phyloP scores from a whole-genome alignment of 1,140 invertebrate genomes.

The Dreissena polymorpha region DNA sequence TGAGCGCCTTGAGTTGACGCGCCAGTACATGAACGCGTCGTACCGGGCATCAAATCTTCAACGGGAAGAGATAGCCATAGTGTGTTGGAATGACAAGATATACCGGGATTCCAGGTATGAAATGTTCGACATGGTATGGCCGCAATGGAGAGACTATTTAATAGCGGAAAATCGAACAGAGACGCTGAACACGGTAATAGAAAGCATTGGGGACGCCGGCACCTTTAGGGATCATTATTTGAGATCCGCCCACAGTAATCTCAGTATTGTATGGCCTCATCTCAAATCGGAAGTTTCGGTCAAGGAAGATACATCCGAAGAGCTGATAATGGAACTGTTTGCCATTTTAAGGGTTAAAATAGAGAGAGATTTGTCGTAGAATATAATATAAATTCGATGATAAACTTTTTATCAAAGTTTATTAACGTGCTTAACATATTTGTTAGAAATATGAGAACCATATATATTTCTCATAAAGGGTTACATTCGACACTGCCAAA shows the following conservation, averaged over 20 bases:
- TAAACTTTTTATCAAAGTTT: no score
- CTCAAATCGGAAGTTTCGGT: not conserved
- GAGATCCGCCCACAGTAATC: constrained; percentile 12
- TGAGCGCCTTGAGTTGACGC: constrained; percentile 5
- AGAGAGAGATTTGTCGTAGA: no score
- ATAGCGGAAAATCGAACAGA: not conserved
- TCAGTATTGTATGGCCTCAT: constrained; percentile 19
- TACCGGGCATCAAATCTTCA: not conserved
- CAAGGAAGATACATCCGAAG: not conserved
- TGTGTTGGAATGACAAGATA: constrained; percentile 9
- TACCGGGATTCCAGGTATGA: not conserved
- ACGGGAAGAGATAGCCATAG: not conserved
- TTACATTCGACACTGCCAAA: no score
- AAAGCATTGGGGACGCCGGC: not conserved
- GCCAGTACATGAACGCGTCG: constrained; percentile 1
- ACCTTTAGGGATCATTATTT: constrained; percentile 1
- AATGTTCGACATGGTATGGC: constrained; percentile 32
- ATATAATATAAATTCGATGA: no score
- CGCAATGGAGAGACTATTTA: constrained; percentile 14
- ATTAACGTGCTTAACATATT: no score
- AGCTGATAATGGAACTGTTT: no score
- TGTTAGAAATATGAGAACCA: no score
- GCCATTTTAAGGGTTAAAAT: no score
- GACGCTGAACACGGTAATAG: not conserved
- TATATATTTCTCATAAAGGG: no score